Percentiles rank a stretch among this genome's conserved stretches.
These are phyloP conservation scores for Drosophila erecta DNA, from an alignment of 1,140 invertebrate species.

Conservation along the genomic window DNA sequence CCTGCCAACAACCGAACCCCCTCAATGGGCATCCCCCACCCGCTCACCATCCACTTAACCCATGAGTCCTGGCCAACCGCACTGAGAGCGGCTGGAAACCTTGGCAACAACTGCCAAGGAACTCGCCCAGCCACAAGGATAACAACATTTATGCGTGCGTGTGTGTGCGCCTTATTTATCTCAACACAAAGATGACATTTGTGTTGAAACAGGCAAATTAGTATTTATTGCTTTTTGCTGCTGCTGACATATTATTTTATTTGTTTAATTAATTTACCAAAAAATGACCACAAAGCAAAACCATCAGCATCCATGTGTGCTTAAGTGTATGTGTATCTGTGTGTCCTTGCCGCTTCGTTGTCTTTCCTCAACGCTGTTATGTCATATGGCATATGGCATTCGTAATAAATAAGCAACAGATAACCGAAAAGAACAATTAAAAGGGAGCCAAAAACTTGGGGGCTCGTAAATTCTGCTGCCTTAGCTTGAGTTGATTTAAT, in stretches of 20 bases:
- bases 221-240: conserved; percentile 79
- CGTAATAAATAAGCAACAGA: conserved; percentile 80
- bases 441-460: conserved; percentile 38
- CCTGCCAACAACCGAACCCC: conserved; percentile 36
- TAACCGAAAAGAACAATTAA: conserved; percentile 67
- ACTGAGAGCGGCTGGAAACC: conserved; percentile 40
- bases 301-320: conserved; percentile 22
- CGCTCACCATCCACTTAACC: conserved; percentile 26
- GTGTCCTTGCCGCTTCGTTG: not conserved
- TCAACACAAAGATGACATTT: conserved; percentile 77
- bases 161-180: conserved; percentile 52
- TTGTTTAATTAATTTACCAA: conserved; percentile 83
- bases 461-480: conserved; percentile 67
- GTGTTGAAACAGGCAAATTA: conserved; percentile 83
- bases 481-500: conserved; percentile 81
- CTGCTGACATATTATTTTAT: conserved; percentile 82
- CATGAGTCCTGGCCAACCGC: conserved; percentile 33
- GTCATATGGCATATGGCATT: conserved; percentile 74
- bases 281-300: conserved; percentile 70
- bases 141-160: conserved; percentile 16
- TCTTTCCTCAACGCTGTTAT: conserved; percentile 30
- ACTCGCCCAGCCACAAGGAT: conserved; percentile 27
- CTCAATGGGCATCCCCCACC: not conserved
- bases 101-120: conserved; percentile 39
- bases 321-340: conserved; percentile 1